Percentiles rank a stretch among this genome's conserved stretches.
phyloP scores from a whole-genome alignment of 2,113 vertebrate species.

The Tauraco erythrolophus region DNA sequence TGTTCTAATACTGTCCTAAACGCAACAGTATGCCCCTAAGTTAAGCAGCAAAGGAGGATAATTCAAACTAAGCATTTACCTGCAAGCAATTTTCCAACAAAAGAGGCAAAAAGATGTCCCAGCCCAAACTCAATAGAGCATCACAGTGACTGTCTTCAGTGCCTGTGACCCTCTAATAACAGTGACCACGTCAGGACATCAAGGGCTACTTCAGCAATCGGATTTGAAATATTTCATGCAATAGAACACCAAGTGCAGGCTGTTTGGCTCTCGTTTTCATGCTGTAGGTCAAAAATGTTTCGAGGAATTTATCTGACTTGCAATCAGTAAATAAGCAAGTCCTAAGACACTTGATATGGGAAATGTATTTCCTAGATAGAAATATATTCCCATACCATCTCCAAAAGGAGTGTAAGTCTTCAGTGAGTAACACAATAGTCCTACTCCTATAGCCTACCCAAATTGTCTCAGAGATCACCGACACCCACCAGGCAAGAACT shows the following conservation, averaged over 20 bases:
- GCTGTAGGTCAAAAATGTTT: background rate
- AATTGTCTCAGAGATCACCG: background rate
- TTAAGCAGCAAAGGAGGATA: background rate
- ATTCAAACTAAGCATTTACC: background rate
- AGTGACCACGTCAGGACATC: background rate
- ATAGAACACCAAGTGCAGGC: background rate
- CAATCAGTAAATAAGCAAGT: background rate
- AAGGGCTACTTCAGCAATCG: background rate
- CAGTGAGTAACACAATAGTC: background rate
- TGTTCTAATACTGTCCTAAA: slow-evolving; percentile 20
- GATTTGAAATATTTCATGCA: background rate
- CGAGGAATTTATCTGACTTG: background rate
- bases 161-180: background rate
- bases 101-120: background rate
- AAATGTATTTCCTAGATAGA: background rate
- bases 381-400: background rate
- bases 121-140: background rate
- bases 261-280: background rate
- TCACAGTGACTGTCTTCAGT: background rate
- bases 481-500: background rate
- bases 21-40: background rate
- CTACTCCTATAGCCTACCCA: background rate
- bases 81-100: background rate
- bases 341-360: background rate
- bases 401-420: background rate